phyloP scores from a whole-genome alignment of 2,113 vertebrate species.

The Pampusana beccarii region DNA sequence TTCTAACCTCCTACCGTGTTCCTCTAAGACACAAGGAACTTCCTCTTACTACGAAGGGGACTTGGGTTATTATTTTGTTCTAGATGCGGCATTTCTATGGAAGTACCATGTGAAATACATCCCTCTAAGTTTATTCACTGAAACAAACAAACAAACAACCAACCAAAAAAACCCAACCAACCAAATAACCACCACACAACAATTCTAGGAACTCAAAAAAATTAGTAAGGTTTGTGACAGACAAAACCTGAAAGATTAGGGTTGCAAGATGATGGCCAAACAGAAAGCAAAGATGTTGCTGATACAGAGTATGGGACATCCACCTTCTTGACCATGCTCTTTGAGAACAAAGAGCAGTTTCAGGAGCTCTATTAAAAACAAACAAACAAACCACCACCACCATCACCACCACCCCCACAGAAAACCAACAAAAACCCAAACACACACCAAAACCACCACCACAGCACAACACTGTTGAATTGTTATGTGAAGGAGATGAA shows the following conservation, averaged over 20 bases:
- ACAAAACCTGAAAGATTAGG: not conserved
- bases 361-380: not conserved
- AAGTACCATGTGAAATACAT: not conserved
- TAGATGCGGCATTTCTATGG: not conserved
- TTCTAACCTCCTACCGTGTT: not conserved
- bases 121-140: not conserved
- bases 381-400: not conserved
- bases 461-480: not conserved
- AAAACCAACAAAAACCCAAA: not conserved
- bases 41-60: not conserved
- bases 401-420: no score
- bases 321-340: not conserved
- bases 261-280: not conserved
- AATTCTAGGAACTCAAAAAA: not conserved
- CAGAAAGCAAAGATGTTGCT: not conserved
- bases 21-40: not conserved
- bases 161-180: no score
- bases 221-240: not conserved
- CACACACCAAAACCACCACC: no score
- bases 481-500: not conserved
- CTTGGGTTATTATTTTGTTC: not conserved
- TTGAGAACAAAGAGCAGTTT: not conserved
- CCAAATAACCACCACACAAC: not conserved
- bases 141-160: not conserved
- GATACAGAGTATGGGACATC: not conserved